Evolutionary conservation across 1,140 invertebrate species (phyloP).

Genomic region (Listronotus oregonensis): DNA sequence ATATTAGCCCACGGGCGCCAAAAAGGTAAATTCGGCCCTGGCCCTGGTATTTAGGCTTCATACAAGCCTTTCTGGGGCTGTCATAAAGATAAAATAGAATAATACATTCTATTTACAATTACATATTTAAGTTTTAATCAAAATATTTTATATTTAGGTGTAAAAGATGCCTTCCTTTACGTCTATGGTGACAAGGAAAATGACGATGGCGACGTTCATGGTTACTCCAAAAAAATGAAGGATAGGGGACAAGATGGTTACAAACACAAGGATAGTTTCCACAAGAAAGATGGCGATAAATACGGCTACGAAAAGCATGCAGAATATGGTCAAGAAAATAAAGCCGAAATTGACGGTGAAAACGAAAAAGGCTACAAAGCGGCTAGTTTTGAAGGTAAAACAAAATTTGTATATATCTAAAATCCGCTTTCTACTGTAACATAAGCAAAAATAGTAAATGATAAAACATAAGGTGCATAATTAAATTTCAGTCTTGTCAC

Average conservation of each 20-base stretch:
- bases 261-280: conserved; percentile 71
- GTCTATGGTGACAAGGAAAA: conserved; percentile 45
- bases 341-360: conserved; percentile 45
- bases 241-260: conserved; percentile 71
- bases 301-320: conserved; percentile 71
- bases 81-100: too few relatives aligned
- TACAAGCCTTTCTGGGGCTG: too few relatives aligned
- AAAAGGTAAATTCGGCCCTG: too few relatives aligned
- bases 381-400: conserved; percentile 24
- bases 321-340: conserved; percentile 62
- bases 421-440: too few relatives aligned
- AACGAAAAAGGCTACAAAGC: conserved; percentile 31
- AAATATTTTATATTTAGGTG: conserved; percentile 35
- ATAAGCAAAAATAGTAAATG: too few relatives aligned
- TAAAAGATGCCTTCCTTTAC: conserved; percentile 47
- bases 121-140: too few relatives aligned
- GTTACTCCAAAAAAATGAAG: conserved; percentile 66
- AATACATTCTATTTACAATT: too few relatives aligned
- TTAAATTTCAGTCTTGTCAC: too few relatives aligned
- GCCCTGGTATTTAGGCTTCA: too few relatives aligned
- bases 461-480: too few relatives aligned
- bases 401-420: too few relatives aligned
- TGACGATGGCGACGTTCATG: conserved; percentile 64
- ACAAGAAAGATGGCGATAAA: conserved; percentile 72
- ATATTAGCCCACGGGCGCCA: too few relatives aligned